Evolutionary conservation across 2,797 vertebrate genomes (phyloP), one percentile per base, ranked within the genome.

Genomic region (Pogonophryne albipinna): DNA sequence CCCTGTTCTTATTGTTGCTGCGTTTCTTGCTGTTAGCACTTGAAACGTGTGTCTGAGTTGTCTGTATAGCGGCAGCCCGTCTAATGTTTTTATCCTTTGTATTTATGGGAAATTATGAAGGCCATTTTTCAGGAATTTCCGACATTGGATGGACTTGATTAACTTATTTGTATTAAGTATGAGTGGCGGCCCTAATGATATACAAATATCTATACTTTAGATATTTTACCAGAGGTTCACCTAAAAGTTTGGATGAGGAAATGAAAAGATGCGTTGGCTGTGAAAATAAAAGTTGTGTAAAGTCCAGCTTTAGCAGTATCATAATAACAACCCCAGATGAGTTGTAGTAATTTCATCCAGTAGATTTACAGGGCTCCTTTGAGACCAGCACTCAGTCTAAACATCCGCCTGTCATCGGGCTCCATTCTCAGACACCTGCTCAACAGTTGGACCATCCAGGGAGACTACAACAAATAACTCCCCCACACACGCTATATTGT

Each of bases 361-460:
- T 66, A 73, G 70, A 76, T 68, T 78, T 56, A 67, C 34, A 68
- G 34, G 60, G 44, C 55, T 84, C 69, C 74, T 63, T 17, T n/a
- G 82, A 83, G 81, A 79, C 74, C 44, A 41, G 62, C 17, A 20
- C 56, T 65, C 69, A 86, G 82, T 49, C 84, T 81, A 83, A 87
- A 92, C 83, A 90, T 87, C 85, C 71, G 46, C 78, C 46, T 81
- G 80, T 85, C 80, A 76, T 79, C 76, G 80, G 87, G 68, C 67
- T 47, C 41, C 10, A 13, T 78, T 59, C 50, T 70, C 79, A 65
- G 59, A 89, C 91, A 91, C 90, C 91, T 90, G 87, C 83, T 87
- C 20, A 76, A 79, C 85, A 86, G 42, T 82, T 79, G 73, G 79
- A 82, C 77, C 70, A 67, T 76, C 60, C 31, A 67, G 44, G 12